These are phyloP conservation scores for Drosophila oshimai DNA, from an alignment of 1,140 invertebrate genomes.

Conservation along the genomic window DNA sequence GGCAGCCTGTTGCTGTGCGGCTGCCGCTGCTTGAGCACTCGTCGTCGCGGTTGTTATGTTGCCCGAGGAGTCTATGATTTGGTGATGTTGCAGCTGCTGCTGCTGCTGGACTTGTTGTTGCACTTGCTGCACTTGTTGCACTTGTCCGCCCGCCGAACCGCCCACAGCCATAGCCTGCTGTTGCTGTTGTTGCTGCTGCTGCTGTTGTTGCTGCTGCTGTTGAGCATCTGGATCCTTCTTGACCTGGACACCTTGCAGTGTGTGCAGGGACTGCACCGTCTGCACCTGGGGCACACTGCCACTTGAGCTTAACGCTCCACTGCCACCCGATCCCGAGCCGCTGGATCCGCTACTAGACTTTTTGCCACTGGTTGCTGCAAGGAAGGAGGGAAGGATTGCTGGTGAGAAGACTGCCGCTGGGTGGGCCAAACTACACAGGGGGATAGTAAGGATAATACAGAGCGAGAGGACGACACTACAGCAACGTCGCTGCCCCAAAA, in stretches of 20 bases:
- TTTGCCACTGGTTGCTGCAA: constrained; percentile 69
- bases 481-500: constrained; percentile 30
- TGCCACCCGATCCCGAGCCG: constrained; percentile 44
- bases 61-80: constrained; percentile 69
- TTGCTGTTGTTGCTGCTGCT: constrained; percentile 59
- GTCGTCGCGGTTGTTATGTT: constrained; percentile 72
- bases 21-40: constrained; percentile 67
- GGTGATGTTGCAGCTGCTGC: constrained; percentile 73
- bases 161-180: constrained; percentile 64
- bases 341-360: constrained; percentile 51
- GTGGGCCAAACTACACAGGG: not conserved
- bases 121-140: constrained; percentile 63
- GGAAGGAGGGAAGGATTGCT: not conserved
- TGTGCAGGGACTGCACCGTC: constrained; percentile 77
- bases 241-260: constrained; percentile 77
- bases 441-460: constrained; percentile 6
- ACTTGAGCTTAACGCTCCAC: constrained; percentile 44
- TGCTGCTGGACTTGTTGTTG: constrained; percentile 58
- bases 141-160: constrained; percentile 50
- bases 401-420: constrained; percentile 8
- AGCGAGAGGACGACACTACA: constrained; percentile 24
- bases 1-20: constrained; percentile 64
- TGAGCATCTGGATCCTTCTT: constrained; percentile 82
- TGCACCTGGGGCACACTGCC: constrained; percentile 73
- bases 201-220: constrained; percentile 58